A percentile compares a stretch with the other conserved stretches of the same genome.
Evolutionary conservation across 2,888 invertebrate species (phyloP).

Genomic region (Leptinotarsa rubiginosa): DNA sequence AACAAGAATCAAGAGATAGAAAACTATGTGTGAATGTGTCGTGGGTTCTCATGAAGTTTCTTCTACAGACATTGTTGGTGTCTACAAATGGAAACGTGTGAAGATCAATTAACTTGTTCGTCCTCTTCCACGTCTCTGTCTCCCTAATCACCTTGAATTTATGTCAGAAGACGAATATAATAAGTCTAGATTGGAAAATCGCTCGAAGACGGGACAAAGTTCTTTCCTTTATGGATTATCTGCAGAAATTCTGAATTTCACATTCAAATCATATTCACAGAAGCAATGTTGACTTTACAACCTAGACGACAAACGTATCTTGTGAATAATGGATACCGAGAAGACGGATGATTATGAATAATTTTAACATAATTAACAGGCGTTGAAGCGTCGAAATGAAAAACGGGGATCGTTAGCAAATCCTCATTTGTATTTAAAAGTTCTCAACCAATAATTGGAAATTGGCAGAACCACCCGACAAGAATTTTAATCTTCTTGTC

Average conservation of each 20-base stretch:
- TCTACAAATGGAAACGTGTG: too few species aligned
- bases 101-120: too few species aligned
- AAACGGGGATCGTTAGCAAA: slow-evolving; percentile 28
- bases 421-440: slow-evolving; percentile 33
- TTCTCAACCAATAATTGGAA: slow-evolving; percentile 38
- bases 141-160: too few species aligned
- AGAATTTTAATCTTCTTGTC: slow-evolving; percentile 41
- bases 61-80: too few species aligned
- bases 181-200: background rate
- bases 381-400: slow-evolving; percentile 24
- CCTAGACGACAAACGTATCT: slow-evolving; percentile 24
- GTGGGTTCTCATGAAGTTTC: too few species aligned
- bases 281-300: slow-evolving; percentile 26
- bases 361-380: slow-evolving; percentile 30
- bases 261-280: slow-evolving; percentile 28
- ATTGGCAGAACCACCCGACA: slow-evolving; percentile 32
- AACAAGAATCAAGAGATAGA: too few species aligned
- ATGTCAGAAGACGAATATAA: too few species aligned
- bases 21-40: too few species aligned
- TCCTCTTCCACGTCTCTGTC: too few species aligned
- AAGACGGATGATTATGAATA: slow-evolving; percentile 32
- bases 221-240: slow-evolving; percentile 14
- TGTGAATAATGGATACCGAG: slow-evolving; percentile 26
- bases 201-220: background rate
- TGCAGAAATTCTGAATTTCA: slow-evolving; percentile 24